A percentile compares a stretch with the other conserved stretches of the same genome.
Evolutionary conservation across 2,888 invertebrate species (phyloP).

Genomic region (Conus canariensis): DNA sequence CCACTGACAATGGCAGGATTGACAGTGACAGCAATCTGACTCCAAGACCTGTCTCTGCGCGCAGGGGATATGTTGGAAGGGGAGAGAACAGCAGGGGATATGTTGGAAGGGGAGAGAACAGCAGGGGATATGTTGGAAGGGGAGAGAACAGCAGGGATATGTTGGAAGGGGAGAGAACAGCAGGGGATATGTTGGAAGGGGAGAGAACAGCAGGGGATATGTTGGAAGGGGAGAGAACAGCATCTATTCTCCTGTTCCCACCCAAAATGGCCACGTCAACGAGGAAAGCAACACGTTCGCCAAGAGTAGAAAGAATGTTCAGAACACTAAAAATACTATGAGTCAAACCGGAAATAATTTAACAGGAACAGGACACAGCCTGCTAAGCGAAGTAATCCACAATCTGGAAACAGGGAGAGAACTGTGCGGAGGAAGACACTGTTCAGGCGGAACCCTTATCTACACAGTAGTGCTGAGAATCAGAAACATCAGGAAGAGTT

Average conservation of each 20-base stretch:
- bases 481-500: not conserved
- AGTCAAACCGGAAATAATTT: not conserved
- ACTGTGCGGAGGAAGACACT: not conserved
- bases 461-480: not conserved
- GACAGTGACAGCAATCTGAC: too few species aligned
- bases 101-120: not conserved
- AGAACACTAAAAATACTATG: not conserved
- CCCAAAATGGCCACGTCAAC: not conserved
- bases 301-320: not conserved
- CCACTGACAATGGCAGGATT: too few species aligned
- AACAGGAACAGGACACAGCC: not conserved
- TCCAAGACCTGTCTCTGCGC: too few species aligned
- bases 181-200: too few species aligned
- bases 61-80: too few species aligned
- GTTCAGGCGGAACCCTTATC: not conserved
- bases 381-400: not conserved
- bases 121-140: too few species aligned
- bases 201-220: not conserved
- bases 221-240: not conserved
- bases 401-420: not conserved
- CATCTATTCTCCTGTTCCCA: not conserved
- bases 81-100: not conserved
- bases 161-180: too few species aligned
- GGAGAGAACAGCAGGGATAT: not conserved
- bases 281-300: not conserved